These are phyloP conservation scores for Hirudinaria manillensis DNA, from an alignment of 2,888 invertebrate species.

Conservation along the genomic window DNA sequence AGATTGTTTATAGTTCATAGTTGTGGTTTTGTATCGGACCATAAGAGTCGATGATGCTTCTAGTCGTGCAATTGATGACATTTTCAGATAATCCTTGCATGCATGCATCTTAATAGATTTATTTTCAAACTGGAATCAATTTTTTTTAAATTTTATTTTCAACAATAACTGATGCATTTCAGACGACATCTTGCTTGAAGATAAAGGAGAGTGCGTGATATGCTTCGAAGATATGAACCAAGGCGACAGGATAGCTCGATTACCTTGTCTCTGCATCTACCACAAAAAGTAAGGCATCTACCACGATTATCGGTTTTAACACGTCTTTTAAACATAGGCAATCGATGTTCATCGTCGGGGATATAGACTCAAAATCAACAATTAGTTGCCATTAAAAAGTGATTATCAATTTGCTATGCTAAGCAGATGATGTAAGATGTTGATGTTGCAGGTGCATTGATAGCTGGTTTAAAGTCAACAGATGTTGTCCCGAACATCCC, in stretches of 20 bases:
- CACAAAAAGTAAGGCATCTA: slow-evolving; percentile 74
- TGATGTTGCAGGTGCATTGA: slow-evolving; percentile 81
- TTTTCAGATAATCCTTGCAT: too few relatives aligned
- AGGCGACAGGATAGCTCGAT: slow-evolving; percentile 92
- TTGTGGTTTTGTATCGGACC: too few relatives aligned
- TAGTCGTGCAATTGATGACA: too few relatives aligned
- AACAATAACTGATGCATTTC: slow-evolving; percentile 53
- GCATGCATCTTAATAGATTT: too few relatives aligned
- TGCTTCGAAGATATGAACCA: slow-evolving; percentile 91
- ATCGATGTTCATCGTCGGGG: background rate
- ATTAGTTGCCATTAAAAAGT: background rate
- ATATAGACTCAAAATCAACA: background rate
- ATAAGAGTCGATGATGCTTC: too few relatives aligned
- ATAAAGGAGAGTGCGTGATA: slow-evolving; percentile 97
- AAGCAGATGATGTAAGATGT: background rate
- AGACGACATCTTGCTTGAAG: slow-evolving; percentile 93
- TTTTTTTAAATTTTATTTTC: background rate
- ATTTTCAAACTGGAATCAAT: too few relatives aligned
- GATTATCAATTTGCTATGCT: too few relatives aligned
- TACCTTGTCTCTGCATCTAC: slow-evolving; percentile 98
- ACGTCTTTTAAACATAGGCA: background rate
- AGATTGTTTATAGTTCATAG: too few relatives aligned
- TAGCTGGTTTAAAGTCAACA: slow-evolving; percentile 97
- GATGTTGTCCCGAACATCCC: slow-evolving; percentile 97
- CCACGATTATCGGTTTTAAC: too few relatives aligned